A percentile compares a stretch with the other conserved stretches of the same genome.
Evolutionary conservation across 1,140 invertebrate species (phyloP).

Genomic region (Bombus pyrosoma): DNA sequence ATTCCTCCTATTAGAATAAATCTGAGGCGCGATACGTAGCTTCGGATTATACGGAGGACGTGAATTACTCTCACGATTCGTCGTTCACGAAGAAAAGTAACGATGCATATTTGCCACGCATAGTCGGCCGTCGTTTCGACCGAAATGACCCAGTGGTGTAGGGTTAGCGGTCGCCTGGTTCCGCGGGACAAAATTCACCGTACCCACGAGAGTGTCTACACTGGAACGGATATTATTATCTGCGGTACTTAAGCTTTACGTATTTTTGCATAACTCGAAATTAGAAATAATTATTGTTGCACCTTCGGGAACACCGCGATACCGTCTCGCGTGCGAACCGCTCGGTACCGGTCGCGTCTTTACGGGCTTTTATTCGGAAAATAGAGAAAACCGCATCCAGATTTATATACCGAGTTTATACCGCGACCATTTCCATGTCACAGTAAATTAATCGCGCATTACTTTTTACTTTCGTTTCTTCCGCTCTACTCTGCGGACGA

Average conservation of each 20-base stretch:
- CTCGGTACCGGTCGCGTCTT: constrained; percentile 2
- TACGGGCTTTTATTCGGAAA: constrained; percentile 44
- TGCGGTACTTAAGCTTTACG: constrained; percentile 69
- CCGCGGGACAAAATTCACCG: constrained; percentile 64
- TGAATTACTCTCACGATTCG: not conserved
- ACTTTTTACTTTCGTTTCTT: not conserved
- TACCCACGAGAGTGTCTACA: constrained; percentile 60
- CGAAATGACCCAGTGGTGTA: constrained; percentile 48
- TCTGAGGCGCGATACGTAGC: too few relatives aligned
- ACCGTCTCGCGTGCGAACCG: not conserved
- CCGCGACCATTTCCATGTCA: not conserved
- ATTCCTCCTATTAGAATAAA: too few relatives aligned
- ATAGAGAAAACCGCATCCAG: constrained; percentile 25
- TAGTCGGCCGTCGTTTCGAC: constrained; percentile 14
- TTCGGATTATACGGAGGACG: not conserved
- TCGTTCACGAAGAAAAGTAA: not conserved
- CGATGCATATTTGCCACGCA: constrained; percentile 7
- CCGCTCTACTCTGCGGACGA: not conserved
- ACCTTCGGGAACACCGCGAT: constrained; percentile 63
- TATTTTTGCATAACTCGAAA: constrained; percentile 76
- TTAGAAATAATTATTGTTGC: constrained; percentile 76
- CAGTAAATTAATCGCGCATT: not conserved
- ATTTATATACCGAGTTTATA: constrained; percentile 24
- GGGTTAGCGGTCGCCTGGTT: constrained; percentile 45
- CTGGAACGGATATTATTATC: constrained; percentile 70